phyloP scores from a whole-genome alignment of 2,797 vertebrate genomes.

The Forpus xanthops region DNA sequence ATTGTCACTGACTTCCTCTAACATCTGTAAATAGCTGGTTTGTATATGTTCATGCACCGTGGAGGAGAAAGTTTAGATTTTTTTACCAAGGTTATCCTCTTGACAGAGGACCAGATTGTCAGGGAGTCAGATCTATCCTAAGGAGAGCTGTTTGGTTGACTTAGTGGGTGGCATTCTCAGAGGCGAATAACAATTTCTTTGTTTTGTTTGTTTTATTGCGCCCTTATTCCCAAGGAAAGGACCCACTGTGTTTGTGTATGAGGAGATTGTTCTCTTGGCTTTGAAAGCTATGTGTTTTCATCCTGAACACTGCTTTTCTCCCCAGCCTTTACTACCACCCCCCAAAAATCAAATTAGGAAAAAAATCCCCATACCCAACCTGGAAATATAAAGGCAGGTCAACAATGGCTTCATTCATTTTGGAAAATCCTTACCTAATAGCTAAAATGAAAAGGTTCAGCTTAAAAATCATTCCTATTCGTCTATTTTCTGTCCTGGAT shows the following conservation, averaged over 20 bases:
- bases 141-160: slow-evolving; percentile 8
- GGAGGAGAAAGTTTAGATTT: slow-evolving; percentile 61
- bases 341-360: background rate
- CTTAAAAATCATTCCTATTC: background rate
- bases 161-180: slow-evolving; percentile 56
- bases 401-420: slow-evolving; percentile 33
- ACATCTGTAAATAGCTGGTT: slow-evolving; percentile 61
- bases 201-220: slow-evolving; percentile 38
- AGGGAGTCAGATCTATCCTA: background rate
- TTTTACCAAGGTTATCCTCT: slow-evolving; percentile 43
- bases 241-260: background rate
- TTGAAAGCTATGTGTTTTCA: slow-evolving; percentile 23
- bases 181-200: slow-evolving; percentile 49
- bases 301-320: background rate
- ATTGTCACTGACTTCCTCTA: slow-evolving; percentile 39
- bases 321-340: background rate
- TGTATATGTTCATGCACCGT: slow-evolving; percentile 63
- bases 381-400: background rate
- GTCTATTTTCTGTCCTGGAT: background rate
- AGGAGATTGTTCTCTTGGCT: background rate
- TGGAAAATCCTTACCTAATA: slow-evolving; percentile 4
- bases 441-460: slow-evolving; percentile 1
- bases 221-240: slow-evolving; percentile 8
- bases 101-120: slow-evolving; percentile 50
- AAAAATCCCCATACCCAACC: background rate